Evolutionary conservation across 2,113 vertebrate species (phyloP), one percentile per base, ranked within the genome.

Genomic region (Forbesichthys agassizii): DNA sequence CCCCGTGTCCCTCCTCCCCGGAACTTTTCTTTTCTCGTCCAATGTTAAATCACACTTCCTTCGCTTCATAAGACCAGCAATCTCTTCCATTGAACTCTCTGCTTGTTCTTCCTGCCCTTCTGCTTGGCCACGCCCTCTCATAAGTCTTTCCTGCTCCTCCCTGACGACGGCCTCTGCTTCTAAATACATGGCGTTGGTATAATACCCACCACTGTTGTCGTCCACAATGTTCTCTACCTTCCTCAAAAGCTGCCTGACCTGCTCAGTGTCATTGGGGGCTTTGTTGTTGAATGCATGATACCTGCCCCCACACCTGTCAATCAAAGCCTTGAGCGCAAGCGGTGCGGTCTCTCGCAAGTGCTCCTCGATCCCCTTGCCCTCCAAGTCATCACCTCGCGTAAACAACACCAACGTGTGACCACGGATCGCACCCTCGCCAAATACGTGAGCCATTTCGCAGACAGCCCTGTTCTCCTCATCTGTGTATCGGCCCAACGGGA

Each of bases 271-370:
- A 10, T 64, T 54, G 8, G 75, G 53, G 16, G 87, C 77, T 82
- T 60, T 88, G 87, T 93, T 94, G 82, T 94, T 91, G 51, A 94
- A 57, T 1, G 91, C 80, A 14, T 93, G 92, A 77, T 91, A 93
- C 64, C 93, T 82, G 11, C 86, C 77, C 2, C 90, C 88, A 72
- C 92, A 94, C 11, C 55, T 84, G 20, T 85, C 79, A 63, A 94
- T 84, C 67, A 94, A 80, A 68, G 67, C 69, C 47, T 46, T 80
- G 9, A 94, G 85, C 5, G 56, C 73, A 48, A 64, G 73, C 10
- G 91, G 85, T 46, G 86, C 78, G 0, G 78, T 87, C 3, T 85
- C 51, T 8, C 64, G 68, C 62, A 92, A 77, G 56, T 90, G 92
- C 4, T 66, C 67, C 55, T 92, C 84, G 0, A 94, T 74, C 18